These are phyloP conservation scores for Acridotheres tristis DNA, from an alignment of 2,797 vertebrate genomes.

Conservation along the genomic window DNA sequence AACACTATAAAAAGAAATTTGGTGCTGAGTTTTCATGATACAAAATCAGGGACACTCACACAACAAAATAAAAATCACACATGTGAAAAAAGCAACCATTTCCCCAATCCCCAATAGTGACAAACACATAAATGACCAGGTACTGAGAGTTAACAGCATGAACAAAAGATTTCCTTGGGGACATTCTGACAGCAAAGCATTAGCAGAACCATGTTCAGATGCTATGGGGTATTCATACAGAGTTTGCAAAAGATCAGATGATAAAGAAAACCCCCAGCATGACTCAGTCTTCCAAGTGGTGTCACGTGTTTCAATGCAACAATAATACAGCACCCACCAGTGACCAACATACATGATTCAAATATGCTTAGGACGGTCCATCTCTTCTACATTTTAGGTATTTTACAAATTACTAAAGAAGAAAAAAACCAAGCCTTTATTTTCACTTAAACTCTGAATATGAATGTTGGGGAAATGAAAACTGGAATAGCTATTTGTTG, in stretches of 20 bases:
- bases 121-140: neutral
- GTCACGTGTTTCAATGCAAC: rapidly evolving
- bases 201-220: neutral
- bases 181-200: neutral
- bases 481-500: neutral
- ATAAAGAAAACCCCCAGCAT: rapidly evolving
- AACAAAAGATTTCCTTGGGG: neutral
- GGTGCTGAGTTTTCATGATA: neutral
- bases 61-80: neutral
- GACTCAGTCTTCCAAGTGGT: neutral
- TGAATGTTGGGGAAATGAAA: neutral
- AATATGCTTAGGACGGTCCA: neutral
- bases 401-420: neutral
- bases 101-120: neutral
- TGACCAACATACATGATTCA: neutral
- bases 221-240: neutral
- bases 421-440: neutral
- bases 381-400: neutral
- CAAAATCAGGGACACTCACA: neutral
- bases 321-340: neutral
- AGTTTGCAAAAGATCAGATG: neutral
- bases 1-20: conserved; percentile 81
- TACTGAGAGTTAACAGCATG: neutral
- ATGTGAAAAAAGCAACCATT: neutral
- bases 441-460: neutral